A percentile compares a stretch with the other conserved stretches of the same genome.
Evolutionary conservation across 1,140 invertebrate genomes (phyloP).

Genomic region (Solen grandis): DNA sequence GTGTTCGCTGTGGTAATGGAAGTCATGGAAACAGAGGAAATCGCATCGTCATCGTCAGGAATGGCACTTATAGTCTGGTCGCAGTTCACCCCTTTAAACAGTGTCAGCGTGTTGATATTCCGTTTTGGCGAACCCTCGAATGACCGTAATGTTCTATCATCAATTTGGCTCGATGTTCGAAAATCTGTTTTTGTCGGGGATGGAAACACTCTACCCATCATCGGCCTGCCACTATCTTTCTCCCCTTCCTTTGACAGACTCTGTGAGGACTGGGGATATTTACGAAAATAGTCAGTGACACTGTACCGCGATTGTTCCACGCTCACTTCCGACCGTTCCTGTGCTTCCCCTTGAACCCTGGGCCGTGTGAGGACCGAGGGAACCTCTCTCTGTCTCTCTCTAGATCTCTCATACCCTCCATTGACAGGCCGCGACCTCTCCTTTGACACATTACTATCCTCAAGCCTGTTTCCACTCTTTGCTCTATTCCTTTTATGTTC

Average conservation of each 20-base stretch:
- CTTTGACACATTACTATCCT: not conserved
- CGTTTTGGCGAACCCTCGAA: conserved; percentile 20
- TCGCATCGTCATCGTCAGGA: conserved; percentile 67
- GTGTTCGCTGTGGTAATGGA: conserved; percentile 57
- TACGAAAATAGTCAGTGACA: conserved; percentile 72
- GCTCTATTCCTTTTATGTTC: not conserved
- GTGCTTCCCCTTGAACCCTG: not conserved
- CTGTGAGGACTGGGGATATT: conserved; percentile 56
- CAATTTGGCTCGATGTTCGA: conserved; percentile 21
- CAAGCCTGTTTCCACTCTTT: not conserved
- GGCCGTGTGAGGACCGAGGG: too few species aligned
- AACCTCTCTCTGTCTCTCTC: not conserved
- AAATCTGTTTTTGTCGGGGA: not conserved
- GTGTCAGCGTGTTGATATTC: conserved; percentile 32
- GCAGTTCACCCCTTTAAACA: conserved; percentile 58
- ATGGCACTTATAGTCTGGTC: conserved; percentile 70
- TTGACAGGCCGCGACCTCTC: not conserved
- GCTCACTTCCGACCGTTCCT: conserved; percentile 16
- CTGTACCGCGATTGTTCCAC: conserved; percentile 65
- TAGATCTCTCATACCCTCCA: not conserved
- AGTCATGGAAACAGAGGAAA: conserved; percentile 57
- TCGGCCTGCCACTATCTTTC: not conserved
- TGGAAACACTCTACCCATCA: not conserved
- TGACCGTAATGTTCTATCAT: conserved; percentile 36
- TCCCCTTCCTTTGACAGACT: not conserved